A percentile compares a stretch with the other conserved stretches of the same genome.
Conservation (phyloP, 2,797 vertebrate genomes). For the Pangasius larnaudii region DNA sequence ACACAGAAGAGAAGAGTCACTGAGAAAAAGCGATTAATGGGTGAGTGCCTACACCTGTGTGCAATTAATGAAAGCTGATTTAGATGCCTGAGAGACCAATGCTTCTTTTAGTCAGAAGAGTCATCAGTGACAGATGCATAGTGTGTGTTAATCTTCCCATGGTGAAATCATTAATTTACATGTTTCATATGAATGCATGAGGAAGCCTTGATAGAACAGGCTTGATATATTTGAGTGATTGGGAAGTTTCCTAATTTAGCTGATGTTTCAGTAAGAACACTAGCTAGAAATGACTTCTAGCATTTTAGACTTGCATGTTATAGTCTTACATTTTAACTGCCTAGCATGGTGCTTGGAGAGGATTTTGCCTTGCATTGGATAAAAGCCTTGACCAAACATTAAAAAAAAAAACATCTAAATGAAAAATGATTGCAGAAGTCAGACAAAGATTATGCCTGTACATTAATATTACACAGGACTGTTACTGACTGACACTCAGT, state of each 20-base stretch:
- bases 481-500: conserved; percentile 21
- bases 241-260: too few species aligned
- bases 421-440: not conserved
- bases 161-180: not conserved
- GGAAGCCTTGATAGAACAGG: not conserved
- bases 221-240: not conserved
- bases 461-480: conserved; percentile 37
- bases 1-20: not conserved
- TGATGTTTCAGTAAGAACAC: not conserved
- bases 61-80: not conserved
- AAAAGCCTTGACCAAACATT: not conserved
- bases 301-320: not conserved
- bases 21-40: not conserved
- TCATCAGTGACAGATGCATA: not conserved
- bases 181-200: not conserved
- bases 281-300: not conserved
- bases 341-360: too few species aligned
- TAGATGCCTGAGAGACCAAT: not conserved
- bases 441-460: not conserved
- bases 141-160: not conserved
- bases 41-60: not conserved
- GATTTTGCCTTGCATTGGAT: not conserved
- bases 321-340: not conserved
- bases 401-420: not conserved
- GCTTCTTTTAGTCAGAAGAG: not conserved